A percentile compares a stretch with the other conserved stretches of the same genome.
Evolutionary conservation across 2,888 invertebrate genomes (phyloP).

Genomic region (Linnaemya vulpina): DNA sequence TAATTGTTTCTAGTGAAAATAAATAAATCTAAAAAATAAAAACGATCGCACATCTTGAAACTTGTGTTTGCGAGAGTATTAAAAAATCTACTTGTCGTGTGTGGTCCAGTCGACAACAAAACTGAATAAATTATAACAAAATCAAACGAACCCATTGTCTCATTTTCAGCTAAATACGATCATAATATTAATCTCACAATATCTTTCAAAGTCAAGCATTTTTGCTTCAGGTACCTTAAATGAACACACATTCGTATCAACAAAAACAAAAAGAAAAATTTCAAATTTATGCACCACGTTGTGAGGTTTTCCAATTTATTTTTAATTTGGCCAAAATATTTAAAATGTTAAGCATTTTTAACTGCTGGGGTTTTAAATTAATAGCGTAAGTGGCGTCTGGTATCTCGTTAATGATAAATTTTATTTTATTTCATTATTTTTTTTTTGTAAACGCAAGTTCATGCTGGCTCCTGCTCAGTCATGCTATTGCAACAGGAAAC

Average conservation of each 20-base stretch:
- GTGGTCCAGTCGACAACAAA: not conserved
- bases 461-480: too few species aligned
- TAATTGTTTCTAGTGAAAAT: too few species aligned
- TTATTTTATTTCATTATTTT: too few species aligned
- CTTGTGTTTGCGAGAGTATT: not conserved
- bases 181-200: not conserved
- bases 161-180: not conserved
- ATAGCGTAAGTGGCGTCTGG: not conserved
- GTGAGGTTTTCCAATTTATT: not conserved
- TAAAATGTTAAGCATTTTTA: not conserved
- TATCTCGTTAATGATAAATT: not conserved
- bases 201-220: not conserved
- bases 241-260: not conserved
- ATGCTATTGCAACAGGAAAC: too few species aligned
- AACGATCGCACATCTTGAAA: too few species aligned
- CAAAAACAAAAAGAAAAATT: not conserved
- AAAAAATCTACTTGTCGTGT: not conserved
- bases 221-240: conserved; percentile 1
- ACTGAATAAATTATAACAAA: not conserved
- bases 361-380: not conserved
- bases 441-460: too few species aligned
- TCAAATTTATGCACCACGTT: not conserved
- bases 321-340: too few species aligned
- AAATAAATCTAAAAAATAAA: too few species aligned
- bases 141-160: not conserved